phyloP scores from a whole-genome alignment of 2,797 vertebrate genomes.

The Thaleichthys pacificus region DNA sequence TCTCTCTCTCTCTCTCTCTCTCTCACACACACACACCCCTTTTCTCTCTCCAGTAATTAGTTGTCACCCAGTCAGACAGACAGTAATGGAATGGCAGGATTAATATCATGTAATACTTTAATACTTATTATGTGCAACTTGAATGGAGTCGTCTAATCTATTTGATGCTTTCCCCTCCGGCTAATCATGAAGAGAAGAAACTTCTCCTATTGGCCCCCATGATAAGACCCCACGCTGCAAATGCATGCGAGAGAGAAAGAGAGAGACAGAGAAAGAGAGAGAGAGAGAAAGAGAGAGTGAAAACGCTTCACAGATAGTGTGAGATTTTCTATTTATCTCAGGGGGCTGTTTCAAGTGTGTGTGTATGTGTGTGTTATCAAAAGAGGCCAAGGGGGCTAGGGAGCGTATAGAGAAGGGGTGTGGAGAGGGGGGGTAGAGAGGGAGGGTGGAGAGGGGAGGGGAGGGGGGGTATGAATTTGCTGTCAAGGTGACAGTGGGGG shows the following conservation, averaged over 20 bases:
- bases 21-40: slow-evolving; percentile 51
- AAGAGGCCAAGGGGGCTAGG: slow-evolving; percentile 48
- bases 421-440: slow-evolving; percentile 14
- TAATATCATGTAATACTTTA: slow-evolving; percentile 99
- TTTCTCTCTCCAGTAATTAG: slow-evolving; percentile 90
- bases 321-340: slow-evolving; percentile 91
- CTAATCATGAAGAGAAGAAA: slow-evolving; percentile 89
- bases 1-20: slow-evolving; percentile 27
- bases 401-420: slow-evolving; percentile 72
- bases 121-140: slow-evolving; percentile 97
- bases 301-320: slow-evolving; percentile 87
- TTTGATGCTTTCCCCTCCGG: slow-evolving; percentile 68
- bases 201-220: slow-evolving; percentile 90
- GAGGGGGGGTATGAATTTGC: background rate
- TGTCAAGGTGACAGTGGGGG: background rate
- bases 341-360: slow-evolving; percentile 74
- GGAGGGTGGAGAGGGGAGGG: slow-evolving; percentile 15
- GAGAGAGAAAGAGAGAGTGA: too few species aligned
- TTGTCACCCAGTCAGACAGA: slow-evolving; percentile 84
- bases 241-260: slow-evolving; percentile 74
- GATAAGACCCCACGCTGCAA: slow-evolving; percentile 88
- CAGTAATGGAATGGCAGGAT: slow-evolving; percentile 95
- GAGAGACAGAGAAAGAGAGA: too few species aligned
- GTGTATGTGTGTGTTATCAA: slow-evolving; percentile 20
- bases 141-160: slow-evolving; percentile 95